Conservation (phyloP, 2,113 vertebrate genomes). For the Hydropotes inermis region DNA sequence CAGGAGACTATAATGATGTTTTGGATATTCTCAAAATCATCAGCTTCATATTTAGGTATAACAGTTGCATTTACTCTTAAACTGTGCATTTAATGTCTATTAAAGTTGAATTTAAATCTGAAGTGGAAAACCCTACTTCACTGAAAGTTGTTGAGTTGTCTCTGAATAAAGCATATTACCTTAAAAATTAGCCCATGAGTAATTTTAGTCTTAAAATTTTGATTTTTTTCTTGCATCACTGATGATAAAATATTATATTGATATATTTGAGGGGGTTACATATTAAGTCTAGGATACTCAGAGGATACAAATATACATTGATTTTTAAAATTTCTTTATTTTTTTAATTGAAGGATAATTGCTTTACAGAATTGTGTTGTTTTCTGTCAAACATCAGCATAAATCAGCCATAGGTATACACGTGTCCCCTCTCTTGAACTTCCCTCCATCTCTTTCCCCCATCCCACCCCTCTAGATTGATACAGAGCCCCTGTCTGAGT, state of each 20-base stretch:
- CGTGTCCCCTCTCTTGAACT: not conserved
- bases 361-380: not conserved
- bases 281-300: not conserved
- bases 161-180: not conserved
- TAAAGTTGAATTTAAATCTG: not conserved
- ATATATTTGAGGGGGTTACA: not conserved
- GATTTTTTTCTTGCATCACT: not conserved
- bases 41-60: not conserved
- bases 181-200: not conserved
- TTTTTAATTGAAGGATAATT: not conserved
- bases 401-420: not conserved
- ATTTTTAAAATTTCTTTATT: not conserved
- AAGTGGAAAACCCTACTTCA: not conserved
- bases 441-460: not conserved
- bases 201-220: not conserved
- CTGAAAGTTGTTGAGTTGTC: not conserved
- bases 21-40: not conserved
- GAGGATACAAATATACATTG: not conserved
- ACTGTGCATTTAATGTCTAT: not conserved
- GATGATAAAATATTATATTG: not conserved
- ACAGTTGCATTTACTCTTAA: not conserved
- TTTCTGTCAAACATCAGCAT: not conserved
- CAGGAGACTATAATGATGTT: not conserved
- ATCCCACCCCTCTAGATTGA: not conserved
- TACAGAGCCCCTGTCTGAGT: not conserved